A percentile compares a stretch with the other conserved stretches of the same genome.
Conservation (phyloP, 2,888 invertebrate genomes). For the Conus canariensis region DNA sequence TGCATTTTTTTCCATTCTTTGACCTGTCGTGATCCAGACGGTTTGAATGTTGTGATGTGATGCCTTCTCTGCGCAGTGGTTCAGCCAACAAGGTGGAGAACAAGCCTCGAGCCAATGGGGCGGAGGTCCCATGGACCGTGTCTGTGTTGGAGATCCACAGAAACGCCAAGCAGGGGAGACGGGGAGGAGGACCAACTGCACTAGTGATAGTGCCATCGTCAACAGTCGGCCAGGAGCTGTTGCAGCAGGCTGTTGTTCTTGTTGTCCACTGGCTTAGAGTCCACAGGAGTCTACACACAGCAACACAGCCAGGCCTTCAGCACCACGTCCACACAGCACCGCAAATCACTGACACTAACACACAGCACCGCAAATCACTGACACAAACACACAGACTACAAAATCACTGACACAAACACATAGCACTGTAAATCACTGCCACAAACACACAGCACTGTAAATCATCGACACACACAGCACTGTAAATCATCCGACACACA, state of each 20-base stretch:
- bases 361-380: not conserved
- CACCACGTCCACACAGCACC: no score
- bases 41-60: no score
- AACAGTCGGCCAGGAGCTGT: slow-evolving; percentile 88
- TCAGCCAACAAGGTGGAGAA: no score
- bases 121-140: not conserved
- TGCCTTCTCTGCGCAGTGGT: no score
- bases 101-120: not conserved
- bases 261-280: slow-evolving; percentile 86
- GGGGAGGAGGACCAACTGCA: not conserved
- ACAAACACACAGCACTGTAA: no score
- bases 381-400: not conserved
- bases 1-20: no score
- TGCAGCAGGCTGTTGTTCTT: slow-evolving; percentile 88
- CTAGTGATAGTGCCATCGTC: not conserved
- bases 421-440: not conserved
- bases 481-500: no score
- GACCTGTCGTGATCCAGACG: no score
- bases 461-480: no score
- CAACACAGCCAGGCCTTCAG: slow-evolving; percentile 34
- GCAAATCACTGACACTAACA: not conserved
- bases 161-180: not conserved
- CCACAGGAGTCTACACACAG: slow-evolving; percentile 85
- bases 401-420: not conserved
- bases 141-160: not conserved